Evolutionary conservation across 1,140 invertebrate species (phyloP), one percentile per base, ranked within the genome.

Genomic region (Neuroterus valhalla): DNA sequence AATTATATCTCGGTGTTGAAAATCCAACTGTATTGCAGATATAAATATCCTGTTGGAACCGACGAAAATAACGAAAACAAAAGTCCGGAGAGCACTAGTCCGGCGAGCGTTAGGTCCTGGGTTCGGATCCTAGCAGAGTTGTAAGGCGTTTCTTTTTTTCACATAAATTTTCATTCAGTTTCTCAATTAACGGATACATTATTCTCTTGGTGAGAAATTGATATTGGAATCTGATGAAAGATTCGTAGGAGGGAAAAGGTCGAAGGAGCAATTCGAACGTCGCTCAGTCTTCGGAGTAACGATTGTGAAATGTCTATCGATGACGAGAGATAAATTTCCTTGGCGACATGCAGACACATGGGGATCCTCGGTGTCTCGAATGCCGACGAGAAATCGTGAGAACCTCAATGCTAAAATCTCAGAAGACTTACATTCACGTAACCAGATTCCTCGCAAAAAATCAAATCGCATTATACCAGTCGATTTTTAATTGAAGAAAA

Each of bases 341-440:
- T 55, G 52, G 52, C 52, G 52, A 55, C 52, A 55, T 55, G 52
- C 52, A 55, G 52, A 55, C 52, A 55, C 52, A 55, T 26, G 52
- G 52, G 52, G 52, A 55, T 31, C 21, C 52, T 23, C 52, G 15
- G 52, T 55, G 52, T 55, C 50, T 55, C 50, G 50, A 23, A 12
- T 23, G 50, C 19, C 21, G 52, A 26, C 12, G 52, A 21, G 52
- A 55, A 55, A 55, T 55, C 52, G 52, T 55, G 52, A 55, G 52
- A 55, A 55, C 10, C 52, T 55, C 52, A 55, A 55, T 55, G 52
- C 52, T 26, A 55, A 55, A 55, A 55, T 55, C 19, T 55, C 52
- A 11, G 52, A 55, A 55, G 21, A 3, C 52, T 55, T 55, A 21
- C 11, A 55, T 55, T 55, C 52, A 55, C 52, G 52, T 55, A 55